Evolutionary conservation across 2,888 invertebrate species (phyloP), one percentile per base, ranked within the genome.

Genomic region (Plagiodera versicolora): DNA sequence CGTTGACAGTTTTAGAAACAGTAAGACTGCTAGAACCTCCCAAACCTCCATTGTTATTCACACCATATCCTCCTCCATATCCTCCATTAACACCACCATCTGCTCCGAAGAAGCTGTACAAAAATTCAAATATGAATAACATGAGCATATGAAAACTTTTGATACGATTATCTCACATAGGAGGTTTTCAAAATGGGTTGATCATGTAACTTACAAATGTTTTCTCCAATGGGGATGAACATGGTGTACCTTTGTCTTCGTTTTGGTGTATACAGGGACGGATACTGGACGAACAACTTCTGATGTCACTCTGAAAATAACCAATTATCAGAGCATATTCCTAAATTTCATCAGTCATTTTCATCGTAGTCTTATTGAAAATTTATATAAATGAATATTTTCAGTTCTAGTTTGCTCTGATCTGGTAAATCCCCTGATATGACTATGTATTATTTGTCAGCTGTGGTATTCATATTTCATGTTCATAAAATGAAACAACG

Each of bases 1-100:
- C 81, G 60, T 71, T 75, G 50, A 58, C 69, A 39, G 70, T 58
- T 61, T 75, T 73, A 2, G 67, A 55, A 6, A 70, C 66, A 6
- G 70, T 69, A 11, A 68, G 61, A 16, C 66, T 55, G 49, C 63
- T 61, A 18, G 66, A 56, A 39, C 60, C 55, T 39, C 60, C 66
- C 58, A 35, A 57, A 46, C 70, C 70, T 45, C 66, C 67, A 35
- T 68, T 63, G 16, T 54, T 58, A 17, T 46, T 61, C 49, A 60
- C 66, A 50, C 64, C 64, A 18, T 57, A 56, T 57, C 67, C 70
- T 24, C 64, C 65, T 28, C 66, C 67, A 58, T 57, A 61, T 19
- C 61, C 61, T 11, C 62, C 67, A 10, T 55, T 59, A 47, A 58
- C 61, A 28, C 52, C 39, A 19, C 67, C 68, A 20, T 56, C 65